Evolutionary conservation across 1,140 invertebrate genomes (phyloP).

Genomic region (Meloidogyne hapla): DNA sequence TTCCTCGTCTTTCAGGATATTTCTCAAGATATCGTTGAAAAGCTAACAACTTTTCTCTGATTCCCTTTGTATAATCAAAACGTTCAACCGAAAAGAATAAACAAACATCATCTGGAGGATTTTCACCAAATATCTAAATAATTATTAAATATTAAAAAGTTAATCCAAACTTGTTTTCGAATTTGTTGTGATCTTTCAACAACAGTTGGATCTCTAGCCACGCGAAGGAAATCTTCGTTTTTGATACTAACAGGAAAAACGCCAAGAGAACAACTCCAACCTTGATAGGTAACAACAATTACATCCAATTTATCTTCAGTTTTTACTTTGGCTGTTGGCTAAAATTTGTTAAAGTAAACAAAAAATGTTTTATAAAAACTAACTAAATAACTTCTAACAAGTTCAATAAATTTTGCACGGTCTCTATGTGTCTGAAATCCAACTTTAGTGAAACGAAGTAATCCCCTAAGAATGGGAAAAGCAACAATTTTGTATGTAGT

Average conservation of each 20-base stretch:
- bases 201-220: constrained; percentile 51
- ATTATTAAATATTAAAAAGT: constrained; percentile 24
- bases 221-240: constrained; percentile 61
- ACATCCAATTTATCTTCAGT: constrained; percentile 59
- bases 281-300: constrained; percentile 59
- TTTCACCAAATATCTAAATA: constrained; percentile 54
- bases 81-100: constrained; percentile 63
- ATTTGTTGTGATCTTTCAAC: constrained; percentile 53
- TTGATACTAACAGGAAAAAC: constrained; percentile 63
- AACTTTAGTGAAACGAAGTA: constrained; percentile 62
- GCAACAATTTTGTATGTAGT: constrained; percentile 54
- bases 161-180: constrained; percentile 45
- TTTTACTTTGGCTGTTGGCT: constrained; percentile 48
- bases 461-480: constrained; percentile 56
- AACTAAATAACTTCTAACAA: constrained; percentile 51
- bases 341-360: neutral
- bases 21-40: constrained; percentile 59
- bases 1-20: constrained; percentile 60
- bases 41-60: constrained; percentile 57
- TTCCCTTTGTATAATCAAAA: constrained; percentile 63
- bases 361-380: neutral
- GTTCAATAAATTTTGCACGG: constrained; percentile 55
- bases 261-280: constrained; percentile 62
- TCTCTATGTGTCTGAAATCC: constrained; percentile 63
- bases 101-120: constrained; percentile 50